Conservation (phyloP, 2,113 vertebrate species). For the Etia nguti region DNA sequence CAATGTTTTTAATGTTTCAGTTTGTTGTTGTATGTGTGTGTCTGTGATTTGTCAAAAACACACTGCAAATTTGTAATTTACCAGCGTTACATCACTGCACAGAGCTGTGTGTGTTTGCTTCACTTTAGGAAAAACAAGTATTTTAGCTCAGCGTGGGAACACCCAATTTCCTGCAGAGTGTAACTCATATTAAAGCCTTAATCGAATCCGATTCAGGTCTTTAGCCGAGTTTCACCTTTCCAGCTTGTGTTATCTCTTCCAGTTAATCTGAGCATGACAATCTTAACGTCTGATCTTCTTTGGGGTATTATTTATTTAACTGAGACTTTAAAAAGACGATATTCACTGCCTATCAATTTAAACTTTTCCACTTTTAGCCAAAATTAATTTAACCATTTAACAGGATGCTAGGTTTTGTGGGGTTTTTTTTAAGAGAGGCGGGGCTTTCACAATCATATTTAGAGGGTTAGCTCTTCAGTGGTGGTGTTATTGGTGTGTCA, state of each 20-base stretch:
- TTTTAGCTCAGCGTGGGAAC: neutral
- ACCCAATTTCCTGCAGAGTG: slow-evolving; percentile 26
- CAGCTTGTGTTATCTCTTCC: neutral
- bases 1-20: slow-evolving; percentile 47
- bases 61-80: slow-evolving; percentile 34
- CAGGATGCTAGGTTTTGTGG: neutral
- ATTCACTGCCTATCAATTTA: neutral
- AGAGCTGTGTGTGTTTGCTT: neutral
- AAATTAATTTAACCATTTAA: neutral
- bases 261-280: neutral
- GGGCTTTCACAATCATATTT: neutral
- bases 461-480: neutral
- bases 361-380: neutral
- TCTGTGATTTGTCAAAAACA: slow-evolving; percentile 36
- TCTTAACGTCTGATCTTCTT: neutral
- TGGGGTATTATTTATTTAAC: neutral
- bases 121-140: slow-evolving; percentile 40
- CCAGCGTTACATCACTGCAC: slow-evolving; percentile 3
- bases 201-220: neutral
- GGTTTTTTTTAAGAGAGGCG: neutral
- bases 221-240: neutral
- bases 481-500: neutral
- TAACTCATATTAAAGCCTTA: neutral
- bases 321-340: neutral
- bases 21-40: slow-evolving; percentile 13